phyloP scores from a whole-genome alignment of 2,797 vertebrate genomes.

The Euthynnus affinis region DNA sequence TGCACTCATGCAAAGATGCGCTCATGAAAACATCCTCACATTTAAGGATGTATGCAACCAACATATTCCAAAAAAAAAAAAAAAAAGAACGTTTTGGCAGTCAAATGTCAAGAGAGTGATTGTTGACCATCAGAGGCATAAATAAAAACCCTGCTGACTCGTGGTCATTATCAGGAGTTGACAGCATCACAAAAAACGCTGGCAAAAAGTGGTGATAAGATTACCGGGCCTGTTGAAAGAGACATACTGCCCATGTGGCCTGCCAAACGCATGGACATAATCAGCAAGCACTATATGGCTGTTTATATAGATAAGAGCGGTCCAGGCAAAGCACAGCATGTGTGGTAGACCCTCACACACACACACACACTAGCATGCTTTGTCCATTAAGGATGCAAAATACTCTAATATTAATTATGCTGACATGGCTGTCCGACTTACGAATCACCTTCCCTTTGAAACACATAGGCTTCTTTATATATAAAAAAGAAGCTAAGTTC shows the following conservation, averaged over 20 bases:
- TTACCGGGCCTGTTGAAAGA: slow-evolving; percentile 42
- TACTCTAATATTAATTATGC: slow-evolving; percentile 39
- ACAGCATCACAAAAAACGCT: slow-evolving; percentile 30
- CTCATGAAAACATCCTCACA: slow-evolving; percentile 5
- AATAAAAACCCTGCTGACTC: slow-evolving; percentile 40
- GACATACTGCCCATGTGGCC: slow-evolving; percentile 23
- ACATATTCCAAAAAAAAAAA: not conserved
- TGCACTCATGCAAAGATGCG: slow-evolving; percentile 44
- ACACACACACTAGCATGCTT: not conserved
- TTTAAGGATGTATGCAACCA: not conserved
- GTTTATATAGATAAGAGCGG: slow-evolving; percentile 54
- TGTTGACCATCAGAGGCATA: slow-evolving; percentile 23
- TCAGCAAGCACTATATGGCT: slow-evolving; percentile 49
- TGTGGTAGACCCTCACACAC: slow-evolving; percentile 8
- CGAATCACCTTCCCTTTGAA: slow-evolving; percentile 33
- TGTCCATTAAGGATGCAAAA: slow-evolving; percentile 31
- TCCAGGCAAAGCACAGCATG: slow-evolving; percentile 17
- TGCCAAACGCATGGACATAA: slow-evolving; percentile 52
- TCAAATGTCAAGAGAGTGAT: slow-evolving; percentile 41
- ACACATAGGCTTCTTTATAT: not conserved
- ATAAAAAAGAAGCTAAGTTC: slow-evolving; percentile 16
- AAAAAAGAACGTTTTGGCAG: slow-evolving; percentile 8
- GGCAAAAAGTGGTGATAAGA: slow-evolving; percentile 43
- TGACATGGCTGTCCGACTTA: slow-evolving; percentile 18
- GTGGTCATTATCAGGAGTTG: slow-evolving; percentile 54